Conservation (phyloP, 2,888 invertebrate genomes). For the Malacosoma neustria region DNA sequence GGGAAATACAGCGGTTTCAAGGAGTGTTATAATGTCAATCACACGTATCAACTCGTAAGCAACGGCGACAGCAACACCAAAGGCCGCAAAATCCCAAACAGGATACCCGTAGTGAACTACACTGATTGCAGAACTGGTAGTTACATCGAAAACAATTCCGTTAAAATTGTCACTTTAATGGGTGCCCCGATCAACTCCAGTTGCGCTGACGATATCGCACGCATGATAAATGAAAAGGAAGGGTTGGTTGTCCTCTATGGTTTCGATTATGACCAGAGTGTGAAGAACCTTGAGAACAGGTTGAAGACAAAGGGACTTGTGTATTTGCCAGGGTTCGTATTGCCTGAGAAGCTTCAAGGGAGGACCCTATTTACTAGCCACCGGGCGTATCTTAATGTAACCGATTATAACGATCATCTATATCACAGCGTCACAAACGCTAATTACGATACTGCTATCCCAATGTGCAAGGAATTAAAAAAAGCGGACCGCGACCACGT, state of each 20-base stretch:
- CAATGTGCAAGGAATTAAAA: background rate
- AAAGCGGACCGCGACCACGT: background rate
- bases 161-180: background rate
- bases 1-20: background rate
- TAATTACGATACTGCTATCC: constrained; percentile 1
- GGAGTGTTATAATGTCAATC: background rate
- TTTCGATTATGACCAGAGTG: background rate
- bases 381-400: background rate
- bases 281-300: background rate
- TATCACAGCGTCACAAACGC: constrained; percentile 1
- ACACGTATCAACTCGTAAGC: background rate
- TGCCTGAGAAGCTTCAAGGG: background rate
- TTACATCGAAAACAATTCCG: background rate
- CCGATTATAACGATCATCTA: background rate
- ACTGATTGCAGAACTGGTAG: background rate
- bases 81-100: background rate
- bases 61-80: background rate
- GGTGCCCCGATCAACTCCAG: background rate
- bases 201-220: background rate
- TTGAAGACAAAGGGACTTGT: background rate
- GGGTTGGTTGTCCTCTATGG: background rate
- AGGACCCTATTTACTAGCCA: background rate
- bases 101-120: background rate
- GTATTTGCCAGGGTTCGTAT: background rate
- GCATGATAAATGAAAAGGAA: background rate